A percentile compares a stretch with the other conserved stretches of the same genome.
These are phyloP conservation scores for Pomatorhinus ruficollis DNA, from an alignment of 2,113 vertebrate genomes.

Conservation along the genomic window DNA sequence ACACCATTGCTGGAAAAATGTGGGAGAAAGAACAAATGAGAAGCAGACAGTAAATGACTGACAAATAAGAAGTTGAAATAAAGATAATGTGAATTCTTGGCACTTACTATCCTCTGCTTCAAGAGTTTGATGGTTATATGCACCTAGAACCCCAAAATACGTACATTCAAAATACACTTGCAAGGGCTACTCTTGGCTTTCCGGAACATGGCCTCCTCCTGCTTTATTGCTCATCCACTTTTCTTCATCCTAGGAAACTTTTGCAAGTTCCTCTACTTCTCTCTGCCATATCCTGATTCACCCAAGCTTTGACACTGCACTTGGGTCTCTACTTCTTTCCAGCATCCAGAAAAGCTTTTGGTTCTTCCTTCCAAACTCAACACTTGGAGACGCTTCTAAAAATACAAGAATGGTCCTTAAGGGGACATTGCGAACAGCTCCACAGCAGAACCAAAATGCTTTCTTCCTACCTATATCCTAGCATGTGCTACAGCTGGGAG, in stretches of 20 bases:
- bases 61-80: neutral
- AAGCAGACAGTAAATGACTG: neutral
- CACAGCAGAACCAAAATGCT: neutral
- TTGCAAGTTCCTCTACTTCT: neutral
- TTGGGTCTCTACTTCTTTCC: neutral
- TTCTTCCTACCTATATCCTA: neutral
- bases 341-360: neutral
- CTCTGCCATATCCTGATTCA: neutral
- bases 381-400: neutral
- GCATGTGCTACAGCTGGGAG: neutral
- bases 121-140: neutral
- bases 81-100: neutral
- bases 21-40: neutral
- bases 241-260: neutral
- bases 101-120: neutral
- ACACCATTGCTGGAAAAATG: neutral
- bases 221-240: neutral
- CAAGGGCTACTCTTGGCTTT: neutral
- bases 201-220: neutral
- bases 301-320: neutral
- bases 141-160: neutral
- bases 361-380: neutral
- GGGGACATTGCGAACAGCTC: neutral
- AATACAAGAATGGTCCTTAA: neutral
- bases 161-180: neutral